phyloP scores from a whole-genome alignment of 2,797 vertebrate genomes.

The Sebastes steindachneri region DNA sequence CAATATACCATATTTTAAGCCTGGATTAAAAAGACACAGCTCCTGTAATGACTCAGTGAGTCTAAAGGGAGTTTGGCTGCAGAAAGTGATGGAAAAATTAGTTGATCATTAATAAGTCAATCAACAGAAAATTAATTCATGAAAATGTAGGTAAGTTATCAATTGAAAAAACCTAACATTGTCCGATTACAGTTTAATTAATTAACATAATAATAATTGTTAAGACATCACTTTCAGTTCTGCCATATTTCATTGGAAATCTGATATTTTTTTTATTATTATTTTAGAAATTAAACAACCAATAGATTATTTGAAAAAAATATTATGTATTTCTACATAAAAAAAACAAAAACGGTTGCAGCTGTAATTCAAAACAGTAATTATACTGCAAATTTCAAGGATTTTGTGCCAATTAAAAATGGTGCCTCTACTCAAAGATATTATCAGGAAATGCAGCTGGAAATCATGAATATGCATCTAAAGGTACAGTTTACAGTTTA shows the following conservation, averaged over 20 bases:
- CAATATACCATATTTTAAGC: background rate
- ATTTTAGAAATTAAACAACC: background rate
- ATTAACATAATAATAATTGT: background rate
- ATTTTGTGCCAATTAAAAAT: background rate
- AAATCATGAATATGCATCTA: background rate
- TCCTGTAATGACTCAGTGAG: background rate
- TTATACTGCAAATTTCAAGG: background rate
- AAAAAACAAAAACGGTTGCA: background rate
- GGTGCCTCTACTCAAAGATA: background rate
- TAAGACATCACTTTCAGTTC: background rate
- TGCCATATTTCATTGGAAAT: background rate
- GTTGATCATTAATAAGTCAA: background rate
- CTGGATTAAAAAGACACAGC: background rate
- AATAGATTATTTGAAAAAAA: background rate
- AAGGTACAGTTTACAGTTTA: background rate
- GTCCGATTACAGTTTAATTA: background rate
- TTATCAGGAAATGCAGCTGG: background rate
- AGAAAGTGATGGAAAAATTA: background rate
- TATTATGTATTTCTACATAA: background rate
- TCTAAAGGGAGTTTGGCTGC: background rate
- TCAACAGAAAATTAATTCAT: background rate
- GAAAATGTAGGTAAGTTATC: background rate
- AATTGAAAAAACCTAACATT: background rate
- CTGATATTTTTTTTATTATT: background rate
- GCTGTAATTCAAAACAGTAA: background rate